Base-by-base conservation (phyloP, 2,888 invertebrate species). In the Troilus luridus region DNA sequence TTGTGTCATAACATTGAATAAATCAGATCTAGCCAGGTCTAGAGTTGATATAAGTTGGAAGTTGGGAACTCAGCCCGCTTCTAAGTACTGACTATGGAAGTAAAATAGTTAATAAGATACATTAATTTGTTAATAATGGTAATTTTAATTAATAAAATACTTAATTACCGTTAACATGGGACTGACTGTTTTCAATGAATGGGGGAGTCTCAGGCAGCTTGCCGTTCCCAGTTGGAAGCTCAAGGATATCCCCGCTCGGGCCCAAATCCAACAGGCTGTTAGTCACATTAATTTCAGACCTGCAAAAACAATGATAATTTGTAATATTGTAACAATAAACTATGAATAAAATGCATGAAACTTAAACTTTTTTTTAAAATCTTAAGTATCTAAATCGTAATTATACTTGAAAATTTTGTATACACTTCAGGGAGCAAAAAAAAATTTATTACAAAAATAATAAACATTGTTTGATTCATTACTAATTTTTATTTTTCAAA, bases 261-360 rank as follows among this genome's bases (percentile, higher is more conserved):
- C 92, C 92, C 93, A 95, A 94, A 94, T 95, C 95, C 93, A 95
- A 94, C 93, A 95, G 94, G 94, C 94, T 95, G 94, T 95, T 95
- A 93, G 95, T 95, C 93, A 94, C 94, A 94, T 95, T 95, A 94
- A 94, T 95, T 94, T 95, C 94, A 93, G 94, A 94, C 93, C 95
- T 95, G 94, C 3, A 27, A 27, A 67, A 24, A 67, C 12, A 67
- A 77, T 77, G 0, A 77, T 41, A 77, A 41, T 41, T 77, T 8
- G 17, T 21, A 7, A 17, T 72, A 72, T 72, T 64, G 21, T 64
- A 14, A 9, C 8, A 9, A 64, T 7, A 64, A 64, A 64, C 64
- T 64, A 64, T 64, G n/a, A 64, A 14, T 17, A 17, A 12, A 67
- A 67, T 67, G 59, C 59, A 41, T 41, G 41, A 59, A 59, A 59